Evolutionary conservation across 2,888 invertebrate genomes (phyloP).

Genomic region (Tethea ocularis): DNA sequence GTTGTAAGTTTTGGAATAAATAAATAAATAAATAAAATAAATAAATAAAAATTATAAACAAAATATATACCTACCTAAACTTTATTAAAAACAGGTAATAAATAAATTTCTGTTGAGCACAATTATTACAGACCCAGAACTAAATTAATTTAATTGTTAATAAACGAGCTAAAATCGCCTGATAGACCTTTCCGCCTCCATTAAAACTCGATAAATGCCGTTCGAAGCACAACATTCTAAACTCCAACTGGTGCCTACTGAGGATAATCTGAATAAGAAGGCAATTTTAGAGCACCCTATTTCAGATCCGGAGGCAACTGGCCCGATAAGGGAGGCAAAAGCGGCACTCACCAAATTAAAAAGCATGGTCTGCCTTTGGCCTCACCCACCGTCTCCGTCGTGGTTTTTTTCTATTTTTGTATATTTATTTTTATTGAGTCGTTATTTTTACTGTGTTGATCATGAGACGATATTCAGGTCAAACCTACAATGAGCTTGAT

Average conservation of each 20-base stretch:
- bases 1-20: too few species aligned
- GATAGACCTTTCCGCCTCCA: conserved; percentile 49
- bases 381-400: conserved; percentile 33
- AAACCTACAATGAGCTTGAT: background rate
- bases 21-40: too few species aligned
- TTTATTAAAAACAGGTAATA: background rate
- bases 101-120: conserved; percentile 13
- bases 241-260: conserved; percentile 55
- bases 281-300: conserved; percentile 62
- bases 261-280: conserved; percentile 65
- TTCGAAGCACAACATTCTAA: conserved; percentile 55
- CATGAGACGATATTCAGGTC: conserved; percentile 27
- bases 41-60: too few species aligned
- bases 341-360: conserved; percentile 72
- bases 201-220: conserved; percentile 55
- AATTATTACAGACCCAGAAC: conserved; percentile 33
- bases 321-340: conserved; percentile 64
- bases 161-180: conserved; percentile 44
- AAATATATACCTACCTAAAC: background rate
- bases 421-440: too few species aligned
- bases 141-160: conserved; percentile 60
- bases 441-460: conserved; percentile 36
- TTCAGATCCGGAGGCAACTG: conserved; percentile 61
- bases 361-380: conserved; percentile 57
- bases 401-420: too few species aligned